phyloP scores from a whole-genome alignment of 2,797 vertebrate species.

The Xenops minutus region DNA sequence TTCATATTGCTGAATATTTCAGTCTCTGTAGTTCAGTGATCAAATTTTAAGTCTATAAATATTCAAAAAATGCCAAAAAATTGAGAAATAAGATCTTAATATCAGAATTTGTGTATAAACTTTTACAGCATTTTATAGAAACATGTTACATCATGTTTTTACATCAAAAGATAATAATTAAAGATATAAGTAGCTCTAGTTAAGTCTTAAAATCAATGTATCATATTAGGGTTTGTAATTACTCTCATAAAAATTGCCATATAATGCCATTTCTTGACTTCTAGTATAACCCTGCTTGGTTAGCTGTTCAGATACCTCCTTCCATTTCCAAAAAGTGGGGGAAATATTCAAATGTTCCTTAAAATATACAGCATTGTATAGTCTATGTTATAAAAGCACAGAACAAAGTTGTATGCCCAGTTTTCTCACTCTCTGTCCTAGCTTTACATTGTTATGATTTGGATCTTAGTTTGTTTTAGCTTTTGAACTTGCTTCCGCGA shows the following conservation, averaged over 20 bases:
- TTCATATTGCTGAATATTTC: background rate
- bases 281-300: background rate
- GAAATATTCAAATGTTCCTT: background rate
- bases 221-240: background rate
- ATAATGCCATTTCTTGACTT: background rate
- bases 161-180: background rate
- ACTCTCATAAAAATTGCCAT: background rate
- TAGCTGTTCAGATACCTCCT: background rate
- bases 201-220: background rate
- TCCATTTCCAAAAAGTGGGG: background rate
- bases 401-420: background rate
- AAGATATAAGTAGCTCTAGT: background rate
- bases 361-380: background rate
- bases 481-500: background rate
- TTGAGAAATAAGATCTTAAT: background rate
- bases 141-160: background rate
- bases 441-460: background rate
- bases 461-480: background rate
- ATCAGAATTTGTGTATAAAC: background rate
- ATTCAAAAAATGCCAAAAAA: background rate
- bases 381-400: background rate
- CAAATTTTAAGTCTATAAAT: background rate
- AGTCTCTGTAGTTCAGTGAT: background rate
- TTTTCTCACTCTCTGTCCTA: background rate
- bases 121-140: background rate